Base-by-base conservation (phyloP, 1,140 invertebrate genomes). In the Uloborus diversus region DNA sequence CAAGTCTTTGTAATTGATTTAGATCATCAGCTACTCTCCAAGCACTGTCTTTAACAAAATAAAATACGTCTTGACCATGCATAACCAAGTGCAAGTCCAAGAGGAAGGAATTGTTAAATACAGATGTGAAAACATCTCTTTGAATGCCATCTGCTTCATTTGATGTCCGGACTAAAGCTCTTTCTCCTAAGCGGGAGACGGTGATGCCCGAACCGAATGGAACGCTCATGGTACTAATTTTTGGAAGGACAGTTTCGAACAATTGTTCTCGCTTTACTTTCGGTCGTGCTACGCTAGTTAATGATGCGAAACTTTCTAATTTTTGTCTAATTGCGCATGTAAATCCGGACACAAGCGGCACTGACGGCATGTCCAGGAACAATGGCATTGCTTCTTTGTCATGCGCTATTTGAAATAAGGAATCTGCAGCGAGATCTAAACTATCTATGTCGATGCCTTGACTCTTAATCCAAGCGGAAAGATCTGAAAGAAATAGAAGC, bases 51-150 rank as follows among this genome's bases (percentile, higher is more conserved):
- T 98, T 98, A 1, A 98, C 94, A 86, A 98, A 97, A 85, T 97
- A 97, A 87, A 97, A 96, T 0, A 96, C 92, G 84, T 97, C 96
- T 82, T 88, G 96, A 90, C 86, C 94, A 83, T 96, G 94, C 47
- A 96, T 94, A 81, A 92, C 95, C 83, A 96, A 96, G 86, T 95
- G 93, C 0, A 97, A 87, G 79, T 96, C 94, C n/a, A 98, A 86
- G 88, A 97, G 94, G 85, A 92, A 93, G 0, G 96, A 96, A 84
- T 94, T 94, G 85, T 98, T 98, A 84, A 98, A 94, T 7, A 98
- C 94, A 0, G 95, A 95, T 0, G 94, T 95, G 0, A 97, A 94
- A 0, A 97, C 94, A 84, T 96, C 94, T 85, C 95, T 94, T 0
- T 96, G 92, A 1, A 96, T 94, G 75, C 92, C 92, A 28, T 86